These are phyloP conservation scores for Pseudeuparius sepicola DNA, from an alignment of 2,888 invertebrate genomes.

Conservation along the genomic window DNA sequence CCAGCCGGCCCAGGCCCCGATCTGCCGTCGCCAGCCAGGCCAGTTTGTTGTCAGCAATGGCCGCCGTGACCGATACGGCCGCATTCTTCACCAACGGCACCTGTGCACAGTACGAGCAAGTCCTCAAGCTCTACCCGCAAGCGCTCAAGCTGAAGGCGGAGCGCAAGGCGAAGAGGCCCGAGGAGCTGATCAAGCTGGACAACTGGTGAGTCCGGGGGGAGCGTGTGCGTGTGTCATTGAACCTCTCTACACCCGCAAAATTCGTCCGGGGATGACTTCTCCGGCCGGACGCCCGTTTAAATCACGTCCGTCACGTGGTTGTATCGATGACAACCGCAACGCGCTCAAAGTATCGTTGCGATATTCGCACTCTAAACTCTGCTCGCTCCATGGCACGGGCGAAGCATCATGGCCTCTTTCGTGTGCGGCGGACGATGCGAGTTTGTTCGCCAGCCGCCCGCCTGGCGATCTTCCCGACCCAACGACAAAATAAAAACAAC, in stretches of 20 bases:
- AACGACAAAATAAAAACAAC: no score
- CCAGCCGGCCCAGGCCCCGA: no score
- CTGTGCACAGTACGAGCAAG: conserved; percentile 77
- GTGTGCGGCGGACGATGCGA: no score
- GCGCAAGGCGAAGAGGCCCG: conserved; percentile 83
- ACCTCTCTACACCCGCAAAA: conserved; percentile 23
- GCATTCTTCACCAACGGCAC: conserved; percentile 89
- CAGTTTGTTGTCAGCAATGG: conserved; percentile 33
- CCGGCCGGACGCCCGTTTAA: conserved; percentile 52
- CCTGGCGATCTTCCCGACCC: no score
- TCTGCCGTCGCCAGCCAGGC: no score
- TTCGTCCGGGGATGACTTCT: conserved; percentile 45
- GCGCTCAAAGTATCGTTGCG: no score
- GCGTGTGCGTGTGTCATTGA: conserved; percentile 34
- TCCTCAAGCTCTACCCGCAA: conserved; percentile 84
- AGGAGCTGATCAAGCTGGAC: conserved; percentile 89
- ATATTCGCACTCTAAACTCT: no score
- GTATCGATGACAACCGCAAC: conserved; percentile 52
- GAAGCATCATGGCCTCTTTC: no score
- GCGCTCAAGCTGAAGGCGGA: conserved; percentile 85
- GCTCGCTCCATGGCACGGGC: no score
- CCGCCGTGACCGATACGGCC: conserved; percentile 59
- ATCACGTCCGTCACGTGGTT: conserved; percentile 60
- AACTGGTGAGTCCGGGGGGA: conserved; percentile 69
- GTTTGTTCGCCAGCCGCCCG: no score